These are phyloP conservation scores for Drosophila villosipedis DNA, from an alignment of 2,888 invertebrate genomes.

Conservation along the genomic window DNA sequence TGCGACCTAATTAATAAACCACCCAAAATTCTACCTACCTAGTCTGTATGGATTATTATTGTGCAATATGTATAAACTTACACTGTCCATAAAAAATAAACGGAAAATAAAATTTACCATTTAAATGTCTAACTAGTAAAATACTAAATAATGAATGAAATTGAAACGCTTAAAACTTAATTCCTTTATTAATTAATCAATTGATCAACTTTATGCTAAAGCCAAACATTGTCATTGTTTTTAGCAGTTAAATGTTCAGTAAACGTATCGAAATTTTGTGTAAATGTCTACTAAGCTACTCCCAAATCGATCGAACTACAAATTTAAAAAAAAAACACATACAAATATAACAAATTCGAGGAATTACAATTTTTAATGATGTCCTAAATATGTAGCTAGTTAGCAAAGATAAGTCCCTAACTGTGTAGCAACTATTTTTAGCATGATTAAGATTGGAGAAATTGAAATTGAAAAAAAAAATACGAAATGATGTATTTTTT, in stretches of 20 bases:
- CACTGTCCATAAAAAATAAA: slow-evolving; percentile 57
- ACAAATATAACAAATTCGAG: slow-evolving; percentile 23
- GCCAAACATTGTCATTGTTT: slow-evolving; percentile 32
- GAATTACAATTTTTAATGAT: slow-evolving; percentile 6
- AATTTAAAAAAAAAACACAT: slow-evolving; percentile 5
- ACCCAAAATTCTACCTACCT: slow-evolving; percentile 62
- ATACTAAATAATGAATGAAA: slow-evolving; percentile 60
- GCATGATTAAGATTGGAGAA: slow-evolving; percentile 28
- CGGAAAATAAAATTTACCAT: slow-evolving; percentile 41
- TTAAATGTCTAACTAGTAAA: slow-evolving; percentile 73
- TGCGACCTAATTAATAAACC: slow-evolving; percentile 71
- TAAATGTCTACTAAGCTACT: slow-evolving; percentile 55
- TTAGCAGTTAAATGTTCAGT: slow-evolving; percentile 61
- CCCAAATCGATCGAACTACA: slow-evolving; percentile 29
- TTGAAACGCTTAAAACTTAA: slow-evolving; percentile 73
- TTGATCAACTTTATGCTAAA: slow-evolving; percentile 25
- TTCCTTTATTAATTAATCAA: slow-evolving; percentile 51
- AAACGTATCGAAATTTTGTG: slow-evolving; percentile 42
- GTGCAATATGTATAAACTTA: slow-evolving; percentile 55
- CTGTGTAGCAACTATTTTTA: slow-evolving; percentile 46
- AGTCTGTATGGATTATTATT: slow-evolving; percentile 48
- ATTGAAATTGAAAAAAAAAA: neutral
- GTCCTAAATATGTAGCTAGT: slow-evolving; percentile 41
- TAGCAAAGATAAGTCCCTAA: slow-evolving; percentile 25
- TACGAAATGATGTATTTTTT: slow-evolving; percentile 46